phyloP scores from a whole-genome alignment of 1,140 invertebrate genomes.

The Diorhabda carinulata region DNA sequence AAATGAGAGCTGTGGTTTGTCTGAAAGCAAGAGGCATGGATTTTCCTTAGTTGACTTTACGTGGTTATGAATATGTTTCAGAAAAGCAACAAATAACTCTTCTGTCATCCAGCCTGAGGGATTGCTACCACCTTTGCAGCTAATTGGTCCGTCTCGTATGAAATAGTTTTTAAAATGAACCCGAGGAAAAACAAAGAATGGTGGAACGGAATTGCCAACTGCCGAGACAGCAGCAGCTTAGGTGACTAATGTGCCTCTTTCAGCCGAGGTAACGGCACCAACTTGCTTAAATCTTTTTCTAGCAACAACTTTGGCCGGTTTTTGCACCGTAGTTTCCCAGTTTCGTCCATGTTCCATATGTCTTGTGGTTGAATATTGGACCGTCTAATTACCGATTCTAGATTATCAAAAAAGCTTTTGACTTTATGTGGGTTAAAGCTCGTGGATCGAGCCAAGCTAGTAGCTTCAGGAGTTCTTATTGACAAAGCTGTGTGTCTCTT shows the following conservation, averaged over 20 bases:
- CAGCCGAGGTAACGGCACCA: slow-evolving; percentile 43
- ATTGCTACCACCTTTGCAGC: slow-evolving; percentile 27
- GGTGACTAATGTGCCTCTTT: slow-evolving; percentile 48
- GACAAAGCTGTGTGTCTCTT: slow-evolving; percentile 21
- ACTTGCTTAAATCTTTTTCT: slow-evolving; percentile 37
- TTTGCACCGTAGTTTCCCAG: neutral
- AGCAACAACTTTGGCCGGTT: slow-evolving; percentile 35
- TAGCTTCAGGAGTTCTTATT: slow-evolving; percentile 16
- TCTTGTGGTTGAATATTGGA: too few relatives aligned
- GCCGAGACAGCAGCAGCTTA: slow-evolving; percentile 41
- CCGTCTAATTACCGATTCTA: too few relatives aligned
- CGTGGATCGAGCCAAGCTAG: neutral
- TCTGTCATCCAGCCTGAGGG: slow-evolving; percentile 26
- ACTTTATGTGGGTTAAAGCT: slow-evolving; percentile 18
- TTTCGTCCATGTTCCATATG: neutral
- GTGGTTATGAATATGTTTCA: too few relatives aligned
- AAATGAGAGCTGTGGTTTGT: too few relatives aligned
- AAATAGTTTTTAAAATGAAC: slow-evolving; percentile 39
- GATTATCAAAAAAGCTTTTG: neutral
- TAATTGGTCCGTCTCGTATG: slow-evolving; percentile 36
- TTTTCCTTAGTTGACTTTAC: too few relatives aligned
- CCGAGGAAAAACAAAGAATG: slow-evolving; percentile 47
- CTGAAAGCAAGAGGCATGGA: too few relatives aligned
- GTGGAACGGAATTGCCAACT: slow-evolving; percentile 43
- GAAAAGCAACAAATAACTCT: slow-evolving; percentile 13